Evolutionary conservation across 2,113 vertebrate species (phyloP).

Genomic region (Rana temporaria): DNA sequence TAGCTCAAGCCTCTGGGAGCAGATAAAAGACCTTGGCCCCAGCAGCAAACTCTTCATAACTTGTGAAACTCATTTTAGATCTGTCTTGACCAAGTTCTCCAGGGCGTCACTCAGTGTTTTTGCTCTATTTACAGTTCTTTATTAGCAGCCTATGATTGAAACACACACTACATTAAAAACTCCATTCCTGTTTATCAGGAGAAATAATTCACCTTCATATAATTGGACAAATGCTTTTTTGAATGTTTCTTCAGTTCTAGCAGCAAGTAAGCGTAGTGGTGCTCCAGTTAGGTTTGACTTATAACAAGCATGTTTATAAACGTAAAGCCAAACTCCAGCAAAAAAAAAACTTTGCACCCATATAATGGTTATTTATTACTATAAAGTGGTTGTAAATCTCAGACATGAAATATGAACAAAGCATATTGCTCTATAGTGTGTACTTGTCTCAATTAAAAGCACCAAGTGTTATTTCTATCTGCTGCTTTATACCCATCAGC

Average conservation of each 20-base stretch:
- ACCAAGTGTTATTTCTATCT: too few relatives aligned
- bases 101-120: not conserved
- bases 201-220: constrained; percentile 19
- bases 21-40: constrained; percentile 5
- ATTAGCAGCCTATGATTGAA: not conserved
- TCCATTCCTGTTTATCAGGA: not conserved
- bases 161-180: constrained; percentile 2
- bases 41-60: not conserved
- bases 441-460: too few relatives aligned
- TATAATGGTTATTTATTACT: too few relatives aligned
- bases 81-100: not conserved
- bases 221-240: constrained; percentile 6
- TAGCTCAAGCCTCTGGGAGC: not conserved
- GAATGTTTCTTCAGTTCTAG: not conserved
- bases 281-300: too few relatives aligned
- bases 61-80: constrained; percentile 16
- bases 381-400: too few relatives aligned
- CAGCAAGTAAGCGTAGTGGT: not conserved
- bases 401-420: too few relatives aligned
- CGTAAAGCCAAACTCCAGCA: too few relatives aligned
- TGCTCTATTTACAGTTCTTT: not conserved
- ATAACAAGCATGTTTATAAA: too few relatives aligned
- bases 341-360: too few relatives aligned
- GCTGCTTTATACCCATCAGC: too few relatives aligned
- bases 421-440: too few relatives aligned